Evolutionary conservation across 2,888 invertebrate species (phyloP).

Genomic region (Parascotia fuliginaria): DNA sequence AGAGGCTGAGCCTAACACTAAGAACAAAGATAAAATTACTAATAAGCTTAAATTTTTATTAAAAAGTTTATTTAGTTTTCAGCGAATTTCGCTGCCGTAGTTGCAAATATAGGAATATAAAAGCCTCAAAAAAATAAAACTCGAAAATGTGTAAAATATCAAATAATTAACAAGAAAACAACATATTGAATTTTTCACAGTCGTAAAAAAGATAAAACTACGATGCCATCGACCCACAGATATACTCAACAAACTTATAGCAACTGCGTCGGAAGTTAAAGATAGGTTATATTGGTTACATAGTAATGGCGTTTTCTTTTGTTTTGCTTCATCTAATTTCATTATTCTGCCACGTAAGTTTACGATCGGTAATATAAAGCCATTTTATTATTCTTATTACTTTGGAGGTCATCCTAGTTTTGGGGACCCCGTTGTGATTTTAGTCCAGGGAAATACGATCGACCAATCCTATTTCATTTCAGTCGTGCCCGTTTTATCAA

Average conservation of each 20-base stretch:
- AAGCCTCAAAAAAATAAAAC: too few species aligned
- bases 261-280: too few species aligned
- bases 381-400: conserved; percentile 32
- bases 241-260: too few species aligned
- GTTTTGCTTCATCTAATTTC: conserved; percentile 6
- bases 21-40: too few species aligned
- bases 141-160: too few species aligned
- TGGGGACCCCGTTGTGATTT: conserved; percentile 20
- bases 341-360: conserved; percentile 3
- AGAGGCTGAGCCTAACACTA: too few species aligned
- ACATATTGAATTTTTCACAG: too few species aligned
- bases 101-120: neutral
- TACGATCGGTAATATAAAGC: conserved; percentile 13
- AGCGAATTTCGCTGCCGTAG: neutral
- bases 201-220: too few species aligned
- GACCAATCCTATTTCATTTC: conserved; percentile 24
- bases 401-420: conserved; percentile 20
- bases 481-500: conserved; percentile 13
- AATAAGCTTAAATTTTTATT: conserved; percentile 16
- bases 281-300: neutral
- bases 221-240: too few species aligned
- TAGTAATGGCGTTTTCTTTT: conserved; percentile 4
- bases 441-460: conserved; percentile 22
- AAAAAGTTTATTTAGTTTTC: neutral
- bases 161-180: too few species aligned